Evolutionary conservation across 2,888 invertebrate species (phyloP).

Genomic region (Brenthis daphne): DNA sequence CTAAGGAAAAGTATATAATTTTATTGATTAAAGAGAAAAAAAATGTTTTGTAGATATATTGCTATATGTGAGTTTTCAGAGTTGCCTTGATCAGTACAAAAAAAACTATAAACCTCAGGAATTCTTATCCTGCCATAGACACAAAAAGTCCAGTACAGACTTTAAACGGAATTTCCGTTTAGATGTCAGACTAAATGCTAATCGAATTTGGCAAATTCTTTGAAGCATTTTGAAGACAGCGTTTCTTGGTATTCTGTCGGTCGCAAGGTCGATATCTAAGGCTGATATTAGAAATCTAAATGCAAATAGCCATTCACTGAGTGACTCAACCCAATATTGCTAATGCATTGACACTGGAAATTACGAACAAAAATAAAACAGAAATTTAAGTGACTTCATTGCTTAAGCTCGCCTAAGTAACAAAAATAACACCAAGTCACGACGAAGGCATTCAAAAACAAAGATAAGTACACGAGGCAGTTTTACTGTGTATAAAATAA

Average conservation of each 20-base stretch:
- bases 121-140: constrained; percentile 4
- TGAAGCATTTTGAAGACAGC: constrained; percentile 34
- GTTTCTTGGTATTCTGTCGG: constrained; percentile 40
- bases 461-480: constrained; percentile 26
- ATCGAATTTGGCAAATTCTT: constrained; percentile 27
- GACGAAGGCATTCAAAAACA: constrained; percentile 32
- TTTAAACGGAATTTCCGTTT: constrained; percentile 14
- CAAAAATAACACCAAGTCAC: constrained; percentile 36
- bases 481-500: constrained; percentile 19
- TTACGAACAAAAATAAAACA: constrained; percentile 26
- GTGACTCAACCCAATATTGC: constrained; percentile 41
- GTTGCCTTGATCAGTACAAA: not conserved
- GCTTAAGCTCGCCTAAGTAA: constrained; percentile 28
- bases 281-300: constrained; percentile 45
- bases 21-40: too few species aligned
- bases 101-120: not conserved
- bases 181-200: constrained; percentile 6
- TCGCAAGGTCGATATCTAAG: constrained; percentile 41
- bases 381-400: constrained; percentile 32
- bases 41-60: too few species aligned
- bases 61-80: not conserved
- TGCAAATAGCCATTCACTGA: constrained; percentile 43
- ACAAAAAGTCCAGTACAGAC: not conserved
- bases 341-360: constrained; percentile 29
- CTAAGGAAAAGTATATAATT: too few species aligned